Evolutionary conservation across 2,113 vertebrate genomes (phyloP), one percentile per base, ranked within the genome.

Genomic region (Myrmophylax atrothorax): DNA sequence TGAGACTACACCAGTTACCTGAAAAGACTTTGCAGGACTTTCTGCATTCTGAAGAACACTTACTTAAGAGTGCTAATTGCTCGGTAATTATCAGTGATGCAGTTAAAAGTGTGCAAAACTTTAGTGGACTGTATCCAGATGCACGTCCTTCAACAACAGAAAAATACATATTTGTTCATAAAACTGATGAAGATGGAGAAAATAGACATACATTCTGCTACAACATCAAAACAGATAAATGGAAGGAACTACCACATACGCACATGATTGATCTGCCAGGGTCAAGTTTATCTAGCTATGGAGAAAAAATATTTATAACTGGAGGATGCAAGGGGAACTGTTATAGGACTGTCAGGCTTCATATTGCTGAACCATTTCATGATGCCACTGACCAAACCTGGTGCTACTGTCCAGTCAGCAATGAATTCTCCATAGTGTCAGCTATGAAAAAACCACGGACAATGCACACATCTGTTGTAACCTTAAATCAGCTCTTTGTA

Each of bases 141-240:
- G 99, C 99, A 83, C 98, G 99, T 47, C 98, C 98, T 40, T 98
- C 99, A 79, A 99, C 99, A 83, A 99, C 98, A 9, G 98, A 99
- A 96, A 99, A 98, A 96, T 99, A 99, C 14, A 99, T 99, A 96
- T 99, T 99, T 91, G 98, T 99, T 92, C 99, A 99, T 96, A 99
- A 99, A 98, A 99, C 99, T 1, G 99, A 99, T 85, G 99, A 99
- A 96, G 98, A 98, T 33, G 98, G 98, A 72, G 98, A 98, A 95
- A 98, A 97, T 37, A 97, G 95, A 13, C 98, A 99, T 85, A 98
- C 98, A 2, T 99, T 99, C 98, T 99, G 99, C 97, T 99, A 99
- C 95, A 98, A 98, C 87, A 98, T 99, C 91, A 98, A 98, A 96
- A 98, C 97, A 33, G 98, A 99, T 90, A 98, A 96, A 31, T 99